phyloP scores from a whole-genome alignment of 1,140 invertebrate genomes.

The Steinernema feltiae region DNA sequence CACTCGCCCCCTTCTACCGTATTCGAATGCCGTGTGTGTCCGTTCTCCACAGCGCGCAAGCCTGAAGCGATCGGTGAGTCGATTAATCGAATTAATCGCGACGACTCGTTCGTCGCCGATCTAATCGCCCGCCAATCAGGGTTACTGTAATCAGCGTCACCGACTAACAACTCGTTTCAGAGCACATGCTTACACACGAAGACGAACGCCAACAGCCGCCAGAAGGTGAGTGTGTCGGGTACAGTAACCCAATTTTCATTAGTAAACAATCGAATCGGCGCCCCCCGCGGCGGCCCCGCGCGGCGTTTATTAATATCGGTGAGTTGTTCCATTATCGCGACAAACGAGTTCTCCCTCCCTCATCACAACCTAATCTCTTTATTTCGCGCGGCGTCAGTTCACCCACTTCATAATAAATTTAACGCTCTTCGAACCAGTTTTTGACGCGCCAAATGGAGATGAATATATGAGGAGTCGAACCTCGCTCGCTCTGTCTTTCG shows the following conservation, averaged over 20 bases:
- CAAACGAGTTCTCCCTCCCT: slow-evolving; percentile 3
- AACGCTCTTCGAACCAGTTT: background rate
- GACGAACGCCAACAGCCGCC: background rate
- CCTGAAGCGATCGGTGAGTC: slow-evolving; percentile 25
- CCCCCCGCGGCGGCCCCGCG: slow-evolving; percentile 13
- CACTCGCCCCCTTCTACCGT: slow-evolving; percentile 18
- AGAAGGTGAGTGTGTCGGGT: slow-evolving; percentile 2
- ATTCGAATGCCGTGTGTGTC: slow-evolving; percentile 25
- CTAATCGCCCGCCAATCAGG: slow-evolving; percentile 1
- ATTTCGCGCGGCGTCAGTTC: slow-evolving; percentile 2
- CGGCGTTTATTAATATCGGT: slow-evolving; percentile 8
- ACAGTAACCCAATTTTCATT: slow-evolving; percentile 20
- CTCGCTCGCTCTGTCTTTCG: background rate
- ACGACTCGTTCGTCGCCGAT: background rate
- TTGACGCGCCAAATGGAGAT: background rate
- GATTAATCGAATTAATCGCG: slow-evolving; percentile 15
- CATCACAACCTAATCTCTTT: slow-evolving; percentile 10
- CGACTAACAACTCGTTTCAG: background rate
- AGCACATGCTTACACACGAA: background rate
- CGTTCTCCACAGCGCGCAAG: slow-evolving; percentile 20
- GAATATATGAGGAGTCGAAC: slow-evolving; percentile 11
- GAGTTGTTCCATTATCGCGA: background rate
- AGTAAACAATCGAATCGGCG: slow-evolving; percentile 17
- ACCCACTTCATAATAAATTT: slow-evolving; percentile 11
- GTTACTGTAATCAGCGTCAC: background rate